Conservation (phyloP, 2,797 vertebrate genomes). For the Petrocephalus schoutedeni region DNA sequence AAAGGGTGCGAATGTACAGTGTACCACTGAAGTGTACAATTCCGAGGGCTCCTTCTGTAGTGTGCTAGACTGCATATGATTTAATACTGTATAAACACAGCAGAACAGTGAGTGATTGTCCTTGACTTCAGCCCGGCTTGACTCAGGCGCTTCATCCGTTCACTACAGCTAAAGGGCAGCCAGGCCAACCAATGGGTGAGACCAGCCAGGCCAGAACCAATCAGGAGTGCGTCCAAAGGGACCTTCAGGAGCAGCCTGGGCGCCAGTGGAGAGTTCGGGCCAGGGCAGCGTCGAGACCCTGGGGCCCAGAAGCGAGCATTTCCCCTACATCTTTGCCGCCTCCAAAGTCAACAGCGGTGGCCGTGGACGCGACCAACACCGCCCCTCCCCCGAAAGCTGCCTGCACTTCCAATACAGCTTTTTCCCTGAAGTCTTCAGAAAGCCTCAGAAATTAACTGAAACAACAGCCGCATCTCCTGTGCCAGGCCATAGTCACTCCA, state of each 20-base stretch:
- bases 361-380: conserved; percentile 25
- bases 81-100: background rate
- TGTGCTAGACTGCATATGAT: background rate
- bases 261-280: background rate
- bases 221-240: conserved; percentile 1
- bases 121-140: background rate
- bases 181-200: background rate
- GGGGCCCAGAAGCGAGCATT: conserved; percentile 9
- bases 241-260: background rate
- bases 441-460: conserved; percentile 33
- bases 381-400: conserved; percentile 23
- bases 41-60: background rate
- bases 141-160: background rate
- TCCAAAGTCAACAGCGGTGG: conserved; percentile 40
- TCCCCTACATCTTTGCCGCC: conserved; percentile 19
- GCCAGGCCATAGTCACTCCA: conserved; percentile 16
- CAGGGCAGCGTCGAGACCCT: background rate
- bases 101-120: background rate
- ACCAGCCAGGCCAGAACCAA: background rate
- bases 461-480: conserved; percentile 8
- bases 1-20: background rate
- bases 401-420: conserved; percentile 11
- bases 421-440: conserved; percentile 28
- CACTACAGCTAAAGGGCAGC: background rate
- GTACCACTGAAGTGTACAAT: background rate